Conservation (phyloP, 1,140 invertebrate genomes). For the Campodea augens region DNA sequence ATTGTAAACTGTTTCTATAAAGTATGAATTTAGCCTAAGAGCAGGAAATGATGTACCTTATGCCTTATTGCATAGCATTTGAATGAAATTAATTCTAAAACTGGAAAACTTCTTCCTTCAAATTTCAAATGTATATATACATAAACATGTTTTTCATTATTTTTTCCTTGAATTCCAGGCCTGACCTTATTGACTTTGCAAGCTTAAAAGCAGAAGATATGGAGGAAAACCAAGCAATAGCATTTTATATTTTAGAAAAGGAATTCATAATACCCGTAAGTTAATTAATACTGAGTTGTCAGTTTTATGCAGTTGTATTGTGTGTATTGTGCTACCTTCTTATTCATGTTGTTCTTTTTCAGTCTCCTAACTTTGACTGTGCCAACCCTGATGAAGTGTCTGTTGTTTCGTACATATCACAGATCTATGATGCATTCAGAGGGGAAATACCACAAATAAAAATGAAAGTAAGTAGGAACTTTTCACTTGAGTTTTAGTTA, state of each 20-base stretch:
- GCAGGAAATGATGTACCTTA: too few relatives aligned
- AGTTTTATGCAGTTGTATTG: constrained; percentile 7
- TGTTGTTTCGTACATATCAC: constrained; percentile 67
- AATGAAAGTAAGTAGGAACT: too few relatives aligned
- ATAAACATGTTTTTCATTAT: too few relatives aligned
- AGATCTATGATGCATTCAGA: constrained; percentile 63
- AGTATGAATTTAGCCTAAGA: too few relatives aligned
- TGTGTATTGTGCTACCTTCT: background rate
- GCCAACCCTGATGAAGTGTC: constrained; percentile 35
- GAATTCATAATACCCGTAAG: constrained; percentile 51
- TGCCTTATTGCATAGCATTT: too few relatives aligned
- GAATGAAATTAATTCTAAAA: too few relatives aligned
- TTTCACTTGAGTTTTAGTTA: too few relatives aligned
- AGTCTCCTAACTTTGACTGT: constrained; percentile 3
- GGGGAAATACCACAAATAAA: constrained; percentile 65
- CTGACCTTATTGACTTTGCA: constrained; percentile 62
- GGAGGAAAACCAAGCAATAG: constrained; percentile 52
- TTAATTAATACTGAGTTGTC: constrained; percentile 1
- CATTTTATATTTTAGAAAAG: constrained; percentile 58
- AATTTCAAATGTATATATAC: too few relatives aligned
- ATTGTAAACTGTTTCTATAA: too few relatives aligned
- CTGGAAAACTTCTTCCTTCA: too few relatives aligned
- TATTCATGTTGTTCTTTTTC: background rate
- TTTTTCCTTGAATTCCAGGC: too few relatives aligned
- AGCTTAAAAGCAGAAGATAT: constrained; percentile 41